Evolutionary conservation across 2,888 invertebrate genomes (phyloP).

Genomic region (Caprella mutica): DNA sequence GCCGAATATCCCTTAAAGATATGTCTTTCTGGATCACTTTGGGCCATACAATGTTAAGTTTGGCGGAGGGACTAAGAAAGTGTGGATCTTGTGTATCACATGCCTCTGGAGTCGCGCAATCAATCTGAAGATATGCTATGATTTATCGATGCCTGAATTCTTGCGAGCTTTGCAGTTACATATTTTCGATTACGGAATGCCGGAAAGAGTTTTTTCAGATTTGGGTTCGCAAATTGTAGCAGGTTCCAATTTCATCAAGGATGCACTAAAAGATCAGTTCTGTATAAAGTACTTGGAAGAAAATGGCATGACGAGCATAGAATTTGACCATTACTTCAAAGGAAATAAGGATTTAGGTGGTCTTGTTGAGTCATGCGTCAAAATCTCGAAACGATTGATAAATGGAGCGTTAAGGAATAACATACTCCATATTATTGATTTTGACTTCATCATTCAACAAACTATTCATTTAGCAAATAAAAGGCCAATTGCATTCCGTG

Average conservation of each 20-base stretch:
- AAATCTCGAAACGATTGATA: not conserved
- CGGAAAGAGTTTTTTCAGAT: not conserved
- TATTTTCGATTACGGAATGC: not conserved
- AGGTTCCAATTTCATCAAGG: not conserved
- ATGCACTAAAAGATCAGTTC: not conserved
- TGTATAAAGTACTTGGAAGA: not conserved
- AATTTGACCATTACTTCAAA: not conserved
- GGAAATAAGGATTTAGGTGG: not conserved
- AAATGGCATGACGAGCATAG: not conserved
- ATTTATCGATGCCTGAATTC: not conserved
- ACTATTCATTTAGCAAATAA: not conserved
- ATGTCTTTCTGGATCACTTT: not conserved
- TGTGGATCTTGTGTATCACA: not conserved
- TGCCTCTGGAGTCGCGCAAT: conserved; percentile 6
- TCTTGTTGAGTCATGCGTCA: not conserved
- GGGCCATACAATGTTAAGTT: not conserved
- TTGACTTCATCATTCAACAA: not conserved
- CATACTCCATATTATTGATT: not conserved
- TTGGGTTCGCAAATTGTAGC: not conserved
- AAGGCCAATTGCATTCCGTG: not conserved
- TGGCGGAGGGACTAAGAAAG: not conserved
- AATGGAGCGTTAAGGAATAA: not conserved
- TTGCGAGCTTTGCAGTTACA: not conserved
- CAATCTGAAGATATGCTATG: not conserved
- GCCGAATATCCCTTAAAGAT: not conserved